Base-by-base conservation (phyloP, 2,888 invertebrate genomes). In the Drosophila quinaria region DNA sequence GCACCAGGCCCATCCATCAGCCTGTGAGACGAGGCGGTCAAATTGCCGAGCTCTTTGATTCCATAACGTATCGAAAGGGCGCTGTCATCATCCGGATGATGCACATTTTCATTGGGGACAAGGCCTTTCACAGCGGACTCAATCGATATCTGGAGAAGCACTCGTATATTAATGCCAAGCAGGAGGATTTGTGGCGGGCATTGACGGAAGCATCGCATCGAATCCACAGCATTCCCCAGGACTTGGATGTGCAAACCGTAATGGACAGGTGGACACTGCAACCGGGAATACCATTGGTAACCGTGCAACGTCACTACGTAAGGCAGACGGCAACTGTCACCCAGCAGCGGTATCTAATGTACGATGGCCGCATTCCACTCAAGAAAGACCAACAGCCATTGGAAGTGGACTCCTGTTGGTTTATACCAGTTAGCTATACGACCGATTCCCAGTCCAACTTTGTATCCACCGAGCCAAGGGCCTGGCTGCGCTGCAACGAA, bases 81-180 rank as follows among this genome's bases (percentile, higher is more conserved):
- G 95, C 97, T 0, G 95, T 95, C 0, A 94, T 99, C 42, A 95
- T 99, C 65, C 94, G 98, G 35, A 99, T 98, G 98, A 97, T 98
- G 96, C 95, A 95, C 80, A 94, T 95, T 89, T 96, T 97, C 92
- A 94, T 98, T n/a, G 98, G 98, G 0, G 95, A 96, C 54, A 93
- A 94, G 0, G 94, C 95, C n/a, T 96, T 97, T 91, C 94, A 94
- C 1, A 61, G 68, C 0, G 96, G 96, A 2, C 93, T 96, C 4
- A 94, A 94, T 52, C 94, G 93, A 58, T 96, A 96, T 91, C 92
- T 97, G 6, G 90, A 93, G 0, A 93, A 94, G 50, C 94, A 95
- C 82, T 94, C 94, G 31, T 97, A 95, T 91, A 89, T 90, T 2
- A 97, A 96, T 89, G 97, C 97, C 0, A 96, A 95, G 60, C 97